These are phyloP conservation scores for Clinocottus analis DNA, from an alignment of 2,113 vertebrate genomes.

Conservation along the genomic window DNA sequence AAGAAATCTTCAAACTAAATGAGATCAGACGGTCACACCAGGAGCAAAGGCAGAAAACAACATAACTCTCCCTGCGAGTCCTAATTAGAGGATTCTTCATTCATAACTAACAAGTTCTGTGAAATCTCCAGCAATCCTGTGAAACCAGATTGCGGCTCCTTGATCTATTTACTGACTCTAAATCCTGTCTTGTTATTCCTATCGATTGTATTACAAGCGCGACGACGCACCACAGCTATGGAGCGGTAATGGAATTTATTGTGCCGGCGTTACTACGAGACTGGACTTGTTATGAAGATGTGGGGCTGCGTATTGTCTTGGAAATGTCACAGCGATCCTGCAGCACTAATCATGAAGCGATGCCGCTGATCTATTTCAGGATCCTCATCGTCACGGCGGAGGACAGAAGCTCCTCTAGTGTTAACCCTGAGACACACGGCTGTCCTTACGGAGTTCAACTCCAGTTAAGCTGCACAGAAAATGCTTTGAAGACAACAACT, in stretches of 20 bases:
- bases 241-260: neutral
- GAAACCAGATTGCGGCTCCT: neutral
- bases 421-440: slow-evolving; percentile 26
- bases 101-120: slow-evolving; percentile 23
- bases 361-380: slow-evolving; percentile 59
- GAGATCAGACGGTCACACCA: neutral
- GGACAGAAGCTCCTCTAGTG: slow-evolving; percentile 26
- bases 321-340: slow-evolving; percentile 46
- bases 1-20: too few species aligned
- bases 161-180: neutral
- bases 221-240: neutral
- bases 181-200: neutral
- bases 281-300: slow-evolving; percentile 23
- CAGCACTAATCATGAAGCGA: slow-evolving; percentile 23
- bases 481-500: slow-evolving; percentile 13
- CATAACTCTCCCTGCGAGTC: too few species aligned
- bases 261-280: slow-evolving; percentile 25
- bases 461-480: slow-evolving; percentile 26
- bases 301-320: slow-evolving; percentile 39
- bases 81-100: neutral
- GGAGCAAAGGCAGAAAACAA: neutral
- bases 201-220: slow-evolving; percentile 12
- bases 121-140: too few species aligned
- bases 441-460: slow-evolving; percentile 46
- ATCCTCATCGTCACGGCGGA: slow-evolving; percentile 23